Percentiles rank a stretch among this genome's conserved stretches.
Evolutionary conservation across 2,797 vertebrate species (phyloP).

Genomic region (Megalops cyprinoides): DNA sequence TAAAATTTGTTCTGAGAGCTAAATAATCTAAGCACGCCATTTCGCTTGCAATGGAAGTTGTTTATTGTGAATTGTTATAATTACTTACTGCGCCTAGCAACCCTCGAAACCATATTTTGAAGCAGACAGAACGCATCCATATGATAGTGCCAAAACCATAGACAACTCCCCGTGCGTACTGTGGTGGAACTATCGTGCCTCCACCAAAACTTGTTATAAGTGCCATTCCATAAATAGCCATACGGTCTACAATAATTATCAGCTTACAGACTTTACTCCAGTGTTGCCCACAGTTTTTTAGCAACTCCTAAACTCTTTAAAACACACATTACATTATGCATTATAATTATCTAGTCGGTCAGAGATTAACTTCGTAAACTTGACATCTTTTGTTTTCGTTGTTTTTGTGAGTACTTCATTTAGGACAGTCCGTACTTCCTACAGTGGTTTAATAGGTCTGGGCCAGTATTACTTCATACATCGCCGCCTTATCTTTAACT

Average conservation of each 20-base stretch:
- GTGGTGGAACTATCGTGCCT: neutral
- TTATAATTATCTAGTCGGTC: no score
- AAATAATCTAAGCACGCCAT: neutral
- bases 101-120: neutral
- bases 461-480: neutral
- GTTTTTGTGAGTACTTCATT: neutral
- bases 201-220: neutral
- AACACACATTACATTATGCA: neutral
- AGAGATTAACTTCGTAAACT: neutral
- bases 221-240: neutral
- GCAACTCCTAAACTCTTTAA: neutral
- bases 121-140: neutral
- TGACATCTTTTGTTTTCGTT: neutral
- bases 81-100: neutral
- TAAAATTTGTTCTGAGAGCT: neutral
- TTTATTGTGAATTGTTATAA: neutral
- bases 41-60: neutral
- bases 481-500: no score
- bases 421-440: neutral
- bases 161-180: neutral
- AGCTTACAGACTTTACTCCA: neutral
- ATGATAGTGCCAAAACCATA: neutral
- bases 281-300: neutral
- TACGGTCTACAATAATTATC: neutral
- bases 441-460: neutral